phyloP scores from a whole-genome alignment of 2,113 vertebrate genomes.

The Hyperopisus bebe region DNA sequence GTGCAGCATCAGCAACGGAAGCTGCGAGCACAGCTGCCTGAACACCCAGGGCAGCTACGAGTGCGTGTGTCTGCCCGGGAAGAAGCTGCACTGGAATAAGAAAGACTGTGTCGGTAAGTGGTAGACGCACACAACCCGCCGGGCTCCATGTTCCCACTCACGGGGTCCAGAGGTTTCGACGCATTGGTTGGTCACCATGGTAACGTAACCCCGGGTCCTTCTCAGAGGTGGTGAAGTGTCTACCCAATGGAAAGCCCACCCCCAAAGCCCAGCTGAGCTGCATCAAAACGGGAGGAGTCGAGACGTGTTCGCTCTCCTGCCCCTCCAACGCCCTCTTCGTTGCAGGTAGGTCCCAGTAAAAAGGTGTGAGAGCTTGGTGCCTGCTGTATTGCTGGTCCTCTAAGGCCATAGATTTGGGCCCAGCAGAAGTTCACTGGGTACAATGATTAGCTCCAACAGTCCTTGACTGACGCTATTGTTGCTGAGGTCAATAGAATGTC shows the following conservation, averaged over 20 bases:
- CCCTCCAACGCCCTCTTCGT: conserved; percentile 76
- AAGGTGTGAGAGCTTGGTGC: neutral
- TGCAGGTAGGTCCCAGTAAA: conserved; percentile 65
- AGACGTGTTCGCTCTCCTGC: conserved; percentile 83
- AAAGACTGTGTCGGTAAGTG: conserved; percentile 86
- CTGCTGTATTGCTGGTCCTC: neutral
- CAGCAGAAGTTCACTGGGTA: neutral
- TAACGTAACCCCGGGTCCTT: conserved; percentile 49
- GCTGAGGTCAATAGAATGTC: neutral
- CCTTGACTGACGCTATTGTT: neutral
- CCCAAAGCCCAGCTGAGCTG: conserved; percentile 77
- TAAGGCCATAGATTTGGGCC: neutral
- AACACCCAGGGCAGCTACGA: conserved; percentile 84
- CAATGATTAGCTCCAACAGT: neutral
- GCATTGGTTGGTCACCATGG: conserved; percentile 31
- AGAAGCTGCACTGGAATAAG: conserved; percentile 90
- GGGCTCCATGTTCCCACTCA: too few species aligned
- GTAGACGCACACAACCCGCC: neutral
- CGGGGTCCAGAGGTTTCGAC: neutral
- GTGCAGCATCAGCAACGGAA: conserved; percentile 82
- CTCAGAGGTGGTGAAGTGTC: conserved; percentile 81
- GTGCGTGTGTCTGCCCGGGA: conserved; percentile 76
- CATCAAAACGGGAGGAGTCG: conserved; percentile 70
- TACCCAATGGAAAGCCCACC: conserved; percentile 65
- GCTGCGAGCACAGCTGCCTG: conserved; percentile 76